Conservation (phyloP, 2,113 vertebrate genomes). For the Toxotes chatareus region DNA sequence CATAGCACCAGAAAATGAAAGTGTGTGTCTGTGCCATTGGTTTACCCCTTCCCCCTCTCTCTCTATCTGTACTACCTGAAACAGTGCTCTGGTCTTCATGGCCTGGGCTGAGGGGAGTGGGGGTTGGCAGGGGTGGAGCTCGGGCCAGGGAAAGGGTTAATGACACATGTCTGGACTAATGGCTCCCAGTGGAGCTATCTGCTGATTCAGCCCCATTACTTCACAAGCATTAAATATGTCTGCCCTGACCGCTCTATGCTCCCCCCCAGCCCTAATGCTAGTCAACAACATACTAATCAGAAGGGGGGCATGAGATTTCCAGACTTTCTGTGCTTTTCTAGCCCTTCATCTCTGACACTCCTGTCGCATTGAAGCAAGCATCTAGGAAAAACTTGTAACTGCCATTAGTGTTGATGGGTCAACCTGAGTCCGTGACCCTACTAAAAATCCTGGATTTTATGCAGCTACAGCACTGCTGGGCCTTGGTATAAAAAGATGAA, state of each 20-base stretch:
- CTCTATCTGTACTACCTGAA: constrained; percentile 50
- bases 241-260: constrained; percentile 82
- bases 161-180: constrained; percentile 87
- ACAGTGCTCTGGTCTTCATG: constrained; percentile 43
- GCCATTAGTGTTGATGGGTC: constrained; percentile 56
- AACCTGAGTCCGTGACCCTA: constrained; percentile 36
- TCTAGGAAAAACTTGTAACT: constrained; percentile 34
- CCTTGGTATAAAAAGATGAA: not conserved
- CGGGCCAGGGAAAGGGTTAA: constrained; percentile 87
- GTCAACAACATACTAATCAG: constrained; percentile 86
- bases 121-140: constrained; percentile 50
- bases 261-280: constrained; percentile 84
- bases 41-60: constrained; percentile 22
- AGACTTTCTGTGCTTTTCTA: constrained; percentile 47
- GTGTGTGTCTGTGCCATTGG: constrained; percentile 9
- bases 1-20: constrained; percentile 32
- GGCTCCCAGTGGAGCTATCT: constrained; percentile 88
- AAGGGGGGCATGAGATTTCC: constrained; percentile 75
- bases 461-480: constrained; percentile 13
- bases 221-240: constrained; percentile 90
- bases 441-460: constrained; percentile 41
- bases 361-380: constrained; percentile 49
- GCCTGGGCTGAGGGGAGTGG: constrained; percentile 25
- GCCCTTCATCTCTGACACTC: constrained; percentile 41
- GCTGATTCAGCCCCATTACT: constrained; percentile 91